Evolutionary conservation across 2,888 invertebrate genomes (phyloP).

Genomic region (Amphimallon solstitiale): DNA sequence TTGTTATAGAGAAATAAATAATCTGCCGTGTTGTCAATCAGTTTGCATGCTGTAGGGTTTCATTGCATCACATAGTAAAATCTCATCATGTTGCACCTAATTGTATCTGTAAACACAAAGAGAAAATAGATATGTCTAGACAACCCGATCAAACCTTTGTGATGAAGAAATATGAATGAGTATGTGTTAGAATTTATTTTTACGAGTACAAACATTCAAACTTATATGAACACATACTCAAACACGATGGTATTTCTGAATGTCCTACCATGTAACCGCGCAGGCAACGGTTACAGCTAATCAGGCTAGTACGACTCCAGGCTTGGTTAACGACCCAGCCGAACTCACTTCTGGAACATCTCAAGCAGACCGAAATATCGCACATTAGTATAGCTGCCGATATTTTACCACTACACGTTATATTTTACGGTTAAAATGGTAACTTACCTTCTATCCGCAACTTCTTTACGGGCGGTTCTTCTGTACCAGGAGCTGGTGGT

Average conservation of each 20-base stretch:
- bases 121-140: conserved; percentile 59
- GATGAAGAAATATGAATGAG: conserved; percentile 37
- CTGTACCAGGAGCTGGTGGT: conserved; percentile 60
- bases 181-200: conserved; percentile 21
- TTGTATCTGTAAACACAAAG: conserved; percentile 65
- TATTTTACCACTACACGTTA: conserved; percentile 53
- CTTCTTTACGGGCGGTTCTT: conserved; percentile 55
- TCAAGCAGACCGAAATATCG: conserved; percentile 65
- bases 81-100: conserved; percentile 58
- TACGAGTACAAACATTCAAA: conserved; percentile 3
- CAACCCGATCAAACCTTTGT: conserved; percentile 37
- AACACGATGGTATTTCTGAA: conserved; percentile 53
- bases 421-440: conserved; percentile 44
- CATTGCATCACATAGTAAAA: conserved; percentile 43
- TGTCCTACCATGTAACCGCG: conserved; percentile 65
- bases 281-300: conserved; percentile 60
- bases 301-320: conserved; percentile 56
- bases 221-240: conserved; percentile 55
- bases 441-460: conserved; percentile 57
- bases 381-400: conserved; percentile 62
- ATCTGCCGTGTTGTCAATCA: conserved; percentile 34
- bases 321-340: conserved; percentile 59
- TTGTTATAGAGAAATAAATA: conserved; percentile 25
- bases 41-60: conserved; percentile 36
- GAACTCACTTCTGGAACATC: conserved; percentile 65